Conservation (phyloP, 2,888 invertebrate genomes). For the Xanthostigma xanthostigma region DNA sequence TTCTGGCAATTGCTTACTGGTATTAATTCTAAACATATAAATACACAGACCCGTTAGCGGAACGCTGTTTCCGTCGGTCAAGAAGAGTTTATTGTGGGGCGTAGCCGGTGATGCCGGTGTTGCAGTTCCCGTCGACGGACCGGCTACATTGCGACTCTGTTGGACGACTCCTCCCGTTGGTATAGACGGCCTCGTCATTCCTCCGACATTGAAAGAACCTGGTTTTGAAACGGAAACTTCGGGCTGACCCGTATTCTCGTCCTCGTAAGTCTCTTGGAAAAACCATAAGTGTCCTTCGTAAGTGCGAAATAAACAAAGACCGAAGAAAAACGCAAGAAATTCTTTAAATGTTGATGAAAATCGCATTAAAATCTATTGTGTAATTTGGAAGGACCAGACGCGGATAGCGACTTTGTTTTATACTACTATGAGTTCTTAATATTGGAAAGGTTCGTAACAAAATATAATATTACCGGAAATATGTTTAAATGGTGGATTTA, state of each 20-base stretch:
- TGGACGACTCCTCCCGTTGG: background rate
- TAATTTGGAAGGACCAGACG: too few relatives aligned
- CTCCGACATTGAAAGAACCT: constrained; percentile 26
- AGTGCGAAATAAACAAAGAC: too few relatives aligned
- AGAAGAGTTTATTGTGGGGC: constrained; percentile 60
- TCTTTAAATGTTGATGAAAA: constrained; percentile 71
- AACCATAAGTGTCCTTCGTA: constrained; percentile 81
- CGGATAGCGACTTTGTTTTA: too few relatives aligned
- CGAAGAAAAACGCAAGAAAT: too few relatives aligned
- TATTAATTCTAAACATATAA: constrained; percentile 73
- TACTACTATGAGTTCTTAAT: too few relatives aligned
- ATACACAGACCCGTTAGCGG: constrained; percentile 70
- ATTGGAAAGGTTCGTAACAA: too few relatives aligned
- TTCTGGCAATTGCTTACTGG: constrained; percentile 72
- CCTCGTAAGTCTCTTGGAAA: constrained; percentile 72
- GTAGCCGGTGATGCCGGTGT: constrained; percentile 25
- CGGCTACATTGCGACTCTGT: background rate
- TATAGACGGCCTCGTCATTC: background rate
- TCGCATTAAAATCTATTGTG: too few relatives aligned
- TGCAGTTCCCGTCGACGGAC: constrained; percentile 29
- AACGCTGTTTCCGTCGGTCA: constrained; percentile 73
- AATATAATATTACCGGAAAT: too few relatives aligned
- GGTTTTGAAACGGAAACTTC: constrained; percentile 26
- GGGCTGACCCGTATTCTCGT: constrained; percentile 28
- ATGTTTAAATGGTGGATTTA: too few relatives aligned